Evolutionary conservation across 35 echinoderm and acorn worm genomes (phyloP), one percentile per base, ranked within the genome.

Genomic region (Heliocidaris tuberculata): DNA sequence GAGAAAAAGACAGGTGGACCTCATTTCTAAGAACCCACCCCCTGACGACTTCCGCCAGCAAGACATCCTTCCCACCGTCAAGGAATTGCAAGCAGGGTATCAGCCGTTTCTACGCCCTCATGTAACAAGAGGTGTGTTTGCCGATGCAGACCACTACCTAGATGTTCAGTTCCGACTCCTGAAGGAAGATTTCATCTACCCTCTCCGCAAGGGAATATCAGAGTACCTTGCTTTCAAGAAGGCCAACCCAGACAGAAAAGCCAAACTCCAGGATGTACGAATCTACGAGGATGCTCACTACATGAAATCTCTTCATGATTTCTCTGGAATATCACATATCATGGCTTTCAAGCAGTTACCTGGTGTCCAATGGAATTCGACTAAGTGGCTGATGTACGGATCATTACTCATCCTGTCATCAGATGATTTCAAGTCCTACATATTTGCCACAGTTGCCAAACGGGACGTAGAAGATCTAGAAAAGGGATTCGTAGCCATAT

Each of bases 371-470:
- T 99, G 98, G 98, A 35, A 96, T 21, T 54, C 30, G 1, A 96
- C 94, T 32, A 99, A 99, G 92, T 70, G 98, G 19, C 95, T 99
- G 5, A 88, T 97, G n/a, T 96, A 94, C 92, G 98, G 98, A 27
- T 96, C 96, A 5, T 93, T 99, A 30, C 70, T 99, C 7, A 96
- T 97, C 49, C 94, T 99, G 5, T 96, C 98, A 5, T 94, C 70
- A 47, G 97, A 99, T 95, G 90, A 99, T 59, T 99, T 99, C 71
- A 86, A 95, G 49, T 95, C 96, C 2, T 78, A 95, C 12, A 90
- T 99, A 10, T 96, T 97, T 95, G 98, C 92, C 56, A 97, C 97
- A 27, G 95, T 99, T 32, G 94, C 90, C 30, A 96, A 97, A 48
- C 91, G 98, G 50, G 97, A 97, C 24, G 60, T 90, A 47, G 49